These are phyloP conservation scores for Tribolium madens DNA, from an alignment of 1,140 invertebrate genomes.

Conservation along the genomic window DNA sequence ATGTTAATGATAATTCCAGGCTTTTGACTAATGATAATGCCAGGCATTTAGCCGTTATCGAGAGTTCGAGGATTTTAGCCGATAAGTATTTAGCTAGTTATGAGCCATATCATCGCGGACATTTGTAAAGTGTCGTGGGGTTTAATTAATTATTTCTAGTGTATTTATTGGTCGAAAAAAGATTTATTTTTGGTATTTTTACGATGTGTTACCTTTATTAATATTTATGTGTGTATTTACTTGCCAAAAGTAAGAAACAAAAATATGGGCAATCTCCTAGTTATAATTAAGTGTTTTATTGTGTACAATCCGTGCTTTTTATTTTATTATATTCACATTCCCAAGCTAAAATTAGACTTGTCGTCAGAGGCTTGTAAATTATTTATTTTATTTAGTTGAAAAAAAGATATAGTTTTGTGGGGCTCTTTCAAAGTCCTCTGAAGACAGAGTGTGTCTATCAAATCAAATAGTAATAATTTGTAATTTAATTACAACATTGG, in stretches of 20 bases:
- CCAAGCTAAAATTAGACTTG: neutral
- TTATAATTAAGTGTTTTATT: neutral
- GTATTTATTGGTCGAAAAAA: constrained; percentile 5
- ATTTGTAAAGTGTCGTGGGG: constrained; percentile 55
- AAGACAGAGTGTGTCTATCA: neutral
- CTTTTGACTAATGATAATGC: constrained; percentile 53
- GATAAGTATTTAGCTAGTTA: constrained; percentile 64
- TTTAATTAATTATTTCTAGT: neutral
- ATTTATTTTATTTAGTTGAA: neutral
- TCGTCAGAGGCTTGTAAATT: neutral
- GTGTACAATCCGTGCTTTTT: neutral
- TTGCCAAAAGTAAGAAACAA: neutral
- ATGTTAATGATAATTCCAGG: constrained; percentile 57
- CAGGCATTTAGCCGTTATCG: constrained; percentile 60
- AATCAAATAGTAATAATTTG: neutral
- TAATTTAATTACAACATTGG: neutral
- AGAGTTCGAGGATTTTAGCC: constrained; percentile 59
- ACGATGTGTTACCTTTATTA: too few species aligned
- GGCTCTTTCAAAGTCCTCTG: neutral
- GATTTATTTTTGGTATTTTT: neutral
- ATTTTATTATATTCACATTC: neutral
- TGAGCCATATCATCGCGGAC: constrained; percentile 64
- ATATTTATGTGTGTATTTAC: neutral
- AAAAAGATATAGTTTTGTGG: too few species aligned
- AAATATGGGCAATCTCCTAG: neutral